Conservation (phyloP, 2,888 invertebrate species). For the Theretra japonica region DNA sequence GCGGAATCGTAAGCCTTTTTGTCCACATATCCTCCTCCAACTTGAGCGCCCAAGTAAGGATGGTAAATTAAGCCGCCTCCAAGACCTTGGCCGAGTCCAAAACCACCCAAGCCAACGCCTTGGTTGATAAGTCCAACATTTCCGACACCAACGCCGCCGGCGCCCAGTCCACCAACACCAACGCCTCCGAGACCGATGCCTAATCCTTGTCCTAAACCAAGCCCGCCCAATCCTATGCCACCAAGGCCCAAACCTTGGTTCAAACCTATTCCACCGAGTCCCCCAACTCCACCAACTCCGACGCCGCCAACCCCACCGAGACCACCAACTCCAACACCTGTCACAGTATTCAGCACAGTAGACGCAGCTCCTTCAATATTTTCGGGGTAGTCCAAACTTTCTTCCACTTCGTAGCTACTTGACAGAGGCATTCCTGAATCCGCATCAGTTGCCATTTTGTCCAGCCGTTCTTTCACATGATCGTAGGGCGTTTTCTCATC, state of each 20-base stretch:
- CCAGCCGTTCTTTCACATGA: conserved; percentile 74
- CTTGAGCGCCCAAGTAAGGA: conserved; percentile 70
- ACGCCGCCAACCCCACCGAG: conserved; percentile 52
- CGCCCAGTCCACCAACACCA: conserved; percentile 52
- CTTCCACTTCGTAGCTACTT: conserved; percentile 84
- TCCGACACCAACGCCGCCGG: conserved; percentile 62
- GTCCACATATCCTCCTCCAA: conserved; percentile 80
- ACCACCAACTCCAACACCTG: conserved; percentile 56
- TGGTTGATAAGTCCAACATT: conserved; percentile 60
- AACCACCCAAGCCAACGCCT: conserved; percentile 55
- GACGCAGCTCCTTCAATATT: conserved; percentile 76
- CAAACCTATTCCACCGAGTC: conserved; percentile 46
- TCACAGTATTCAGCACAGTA: conserved; percentile 67
- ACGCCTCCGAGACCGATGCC: conserved; percentile 54
- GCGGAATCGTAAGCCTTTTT: conserved; percentile 84
- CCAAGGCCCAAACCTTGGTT: conserved; percentile 46
- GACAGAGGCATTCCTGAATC: conserved; percentile 72
- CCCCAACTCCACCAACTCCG: conserved; percentile 46
- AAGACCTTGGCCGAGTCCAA: conserved; percentile 53
- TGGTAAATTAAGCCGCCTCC: conserved; percentile 72
- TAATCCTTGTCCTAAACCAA: conserved; percentile 54
- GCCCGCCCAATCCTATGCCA: conserved; percentile 49
- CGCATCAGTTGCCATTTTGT: conserved; percentile 63
- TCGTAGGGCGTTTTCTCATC: conserved; percentile 78
- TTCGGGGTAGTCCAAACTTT: conserved; percentile 85